Percentiles rank a stretch among this genome's conserved stretches.
phyloP scores from a whole-genome alignment of 2,113 vertebrate species.

The Psephotus haematonotus region DNA sequence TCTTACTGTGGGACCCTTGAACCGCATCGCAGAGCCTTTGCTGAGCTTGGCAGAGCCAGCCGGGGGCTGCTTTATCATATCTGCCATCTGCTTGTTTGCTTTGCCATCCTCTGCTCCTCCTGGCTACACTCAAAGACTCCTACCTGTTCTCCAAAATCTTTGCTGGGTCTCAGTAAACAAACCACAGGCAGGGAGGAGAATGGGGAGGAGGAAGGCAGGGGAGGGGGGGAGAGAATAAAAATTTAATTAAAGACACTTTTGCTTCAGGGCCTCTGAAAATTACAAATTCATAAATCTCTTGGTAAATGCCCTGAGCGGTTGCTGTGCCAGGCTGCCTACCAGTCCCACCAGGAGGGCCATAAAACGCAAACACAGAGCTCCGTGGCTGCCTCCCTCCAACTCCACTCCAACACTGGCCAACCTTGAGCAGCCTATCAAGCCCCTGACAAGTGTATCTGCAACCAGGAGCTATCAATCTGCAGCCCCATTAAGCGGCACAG shows the following conservation, averaged over 20 bases:
- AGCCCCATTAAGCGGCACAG: rapidly evolving
- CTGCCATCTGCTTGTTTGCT: constrained; percentile 47
- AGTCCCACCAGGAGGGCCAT: constrained; percentile 35
- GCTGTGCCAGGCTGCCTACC: not conserved
- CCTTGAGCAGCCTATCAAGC: constrained; percentile 34
- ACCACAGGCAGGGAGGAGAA: not conserved
- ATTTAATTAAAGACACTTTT: constrained; percentile 65
- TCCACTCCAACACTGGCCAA: constrained; percentile 22
- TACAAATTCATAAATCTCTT: constrained; percentile 66
- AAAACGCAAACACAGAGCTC: not conserved
- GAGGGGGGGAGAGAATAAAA: not conserved
- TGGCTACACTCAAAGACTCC: constrained; percentile 16
- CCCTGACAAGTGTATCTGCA: constrained; percentile 24
- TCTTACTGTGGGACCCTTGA: constrained; percentile 15
- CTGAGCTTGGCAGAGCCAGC: not conserved
- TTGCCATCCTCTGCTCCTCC: constrained; percentile 46
- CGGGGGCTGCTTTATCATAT: not conserved
- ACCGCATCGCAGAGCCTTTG: not conserved
- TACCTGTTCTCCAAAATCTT: constrained; percentile 45
- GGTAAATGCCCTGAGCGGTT: not conserved
- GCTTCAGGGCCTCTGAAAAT: constrained; percentile 54
- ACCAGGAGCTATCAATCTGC: constrained; percentile 32
- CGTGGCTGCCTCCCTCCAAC: not conserved
- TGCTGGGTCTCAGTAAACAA: constrained; percentile 46
- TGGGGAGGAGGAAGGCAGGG: not conserved